phyloP scores from a whole-genome alignment of 1,140 invertebrate species.

The Oncopeltus fasciatus region DNA sequence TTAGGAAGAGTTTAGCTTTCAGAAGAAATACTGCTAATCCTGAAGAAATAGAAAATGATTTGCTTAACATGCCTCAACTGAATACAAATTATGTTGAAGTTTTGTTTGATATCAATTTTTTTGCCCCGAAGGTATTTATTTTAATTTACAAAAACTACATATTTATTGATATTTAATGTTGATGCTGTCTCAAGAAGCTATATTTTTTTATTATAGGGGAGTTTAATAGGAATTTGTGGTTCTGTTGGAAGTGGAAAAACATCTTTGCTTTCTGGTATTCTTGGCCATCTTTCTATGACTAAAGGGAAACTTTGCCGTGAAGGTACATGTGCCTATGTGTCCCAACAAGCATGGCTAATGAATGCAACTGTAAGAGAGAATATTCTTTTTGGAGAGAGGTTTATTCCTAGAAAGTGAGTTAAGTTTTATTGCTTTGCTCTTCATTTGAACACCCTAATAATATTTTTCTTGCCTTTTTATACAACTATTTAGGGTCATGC shows the following conservation, averaged over 20 bases:
- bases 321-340: slow-evolving; percentile 46
- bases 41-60: background rate
- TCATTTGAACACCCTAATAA: too few species aligned
- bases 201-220: slow-evolving; percentile 32
- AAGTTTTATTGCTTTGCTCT: background rate
- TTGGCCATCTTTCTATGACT: slow-evolving; percentile 40
- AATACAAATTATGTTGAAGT: slow-evolving; percentile 4
- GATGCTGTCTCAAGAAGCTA: background rate
- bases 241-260: slow-evolving; percentile 69
- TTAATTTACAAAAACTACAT: background rate
- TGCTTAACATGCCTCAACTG: background rate
- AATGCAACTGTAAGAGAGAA: slow-evolving; percentile 53
- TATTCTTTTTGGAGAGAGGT: slow-evolving; percentile 45
- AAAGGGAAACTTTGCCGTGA: slow-evolving; percentile 38
- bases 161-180: background rate
- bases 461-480: too few species aligned
- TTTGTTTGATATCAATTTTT: slow-evolving; percentile 26
- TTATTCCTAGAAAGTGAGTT: slow-evolving; percentile 32
- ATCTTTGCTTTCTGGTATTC: slow-evolving; percentile 51
- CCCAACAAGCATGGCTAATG: slow-evolving; percentile 53
- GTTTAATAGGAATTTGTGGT: slow-evolving; percentile 55
- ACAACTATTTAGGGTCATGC: too few species aligned
- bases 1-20: background rate
- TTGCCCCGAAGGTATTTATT: slow-evolving; percentile 26
- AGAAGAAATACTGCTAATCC: background rate